Evolutionary conservation across 2,797 vertebrate species (phyloP).

Genomic region (Crenuchus spilurus): DNA sequence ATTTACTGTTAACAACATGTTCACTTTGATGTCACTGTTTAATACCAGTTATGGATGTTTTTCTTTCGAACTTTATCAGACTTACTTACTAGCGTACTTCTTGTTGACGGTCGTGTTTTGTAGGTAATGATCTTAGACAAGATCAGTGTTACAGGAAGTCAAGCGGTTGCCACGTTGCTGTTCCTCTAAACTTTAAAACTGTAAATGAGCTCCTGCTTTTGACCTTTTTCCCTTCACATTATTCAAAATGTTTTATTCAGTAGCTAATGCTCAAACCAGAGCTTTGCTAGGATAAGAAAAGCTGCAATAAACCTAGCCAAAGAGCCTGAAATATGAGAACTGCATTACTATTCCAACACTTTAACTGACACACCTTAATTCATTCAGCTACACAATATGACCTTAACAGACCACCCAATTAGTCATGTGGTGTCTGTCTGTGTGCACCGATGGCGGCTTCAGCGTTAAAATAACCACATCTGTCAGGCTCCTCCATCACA

Average conservation of each 20-base stretch:
- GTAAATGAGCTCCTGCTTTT: neutral
- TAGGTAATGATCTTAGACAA: no score
- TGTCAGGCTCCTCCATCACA: neutral
- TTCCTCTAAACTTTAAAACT: neutral
- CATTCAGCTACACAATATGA: neutral
- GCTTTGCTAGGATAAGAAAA: slow-evolving; percentile 1
- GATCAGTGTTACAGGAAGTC: neutral
- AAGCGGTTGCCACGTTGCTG: neutral
- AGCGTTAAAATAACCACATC: neutral
- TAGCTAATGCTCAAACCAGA: neutral
- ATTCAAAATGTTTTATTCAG: slow-evolving; percentile 13
- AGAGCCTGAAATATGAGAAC: neutral
- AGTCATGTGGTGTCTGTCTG: neutral
- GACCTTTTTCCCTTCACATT: neutral
- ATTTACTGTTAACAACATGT: no score
- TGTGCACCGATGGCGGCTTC: neutral
- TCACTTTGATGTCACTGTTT: no score
- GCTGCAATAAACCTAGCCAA: neutral
- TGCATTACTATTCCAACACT: neutral
- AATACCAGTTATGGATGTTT: no score
- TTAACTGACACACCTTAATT: neutral
- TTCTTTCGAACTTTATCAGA: no score
- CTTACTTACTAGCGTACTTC: no score
- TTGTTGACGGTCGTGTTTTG: no score
- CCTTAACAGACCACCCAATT: slow-evolving; percentile 3